Conservation (phyloP, 2,888 invertebrate genomes). For the Chrysolina oricalcia region DNA sequence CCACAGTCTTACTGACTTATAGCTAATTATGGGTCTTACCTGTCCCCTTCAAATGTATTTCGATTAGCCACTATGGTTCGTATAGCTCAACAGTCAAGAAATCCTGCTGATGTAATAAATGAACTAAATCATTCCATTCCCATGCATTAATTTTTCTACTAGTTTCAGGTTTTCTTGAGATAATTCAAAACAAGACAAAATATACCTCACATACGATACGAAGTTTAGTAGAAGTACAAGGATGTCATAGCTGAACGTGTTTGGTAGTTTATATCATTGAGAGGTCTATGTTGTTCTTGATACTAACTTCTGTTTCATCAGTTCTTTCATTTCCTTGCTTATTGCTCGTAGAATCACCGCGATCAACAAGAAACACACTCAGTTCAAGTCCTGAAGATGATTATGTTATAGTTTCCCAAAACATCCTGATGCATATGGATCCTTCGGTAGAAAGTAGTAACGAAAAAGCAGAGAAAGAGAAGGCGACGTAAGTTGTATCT, state of each 20-base stretch:
- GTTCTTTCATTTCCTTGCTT: constrained; percentile 45
- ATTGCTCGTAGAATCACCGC: constrained; percentile 68
- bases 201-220: constrained; percentile 12
- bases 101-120: not conserved
- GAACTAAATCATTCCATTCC: not conserved
- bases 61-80: no score
- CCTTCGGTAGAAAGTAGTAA: constrained; percentile 72
- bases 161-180: constrained; percentile 11
- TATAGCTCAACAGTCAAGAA: not conserved
- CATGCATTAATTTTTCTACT: not conserved
- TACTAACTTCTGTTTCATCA: constrained; percentile 45
- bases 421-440: constrained; percentile 75
- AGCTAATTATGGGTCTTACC: no score
- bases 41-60: no score
- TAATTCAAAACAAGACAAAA: not conserved
- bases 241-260: not conserved
- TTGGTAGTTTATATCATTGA: not conserved
- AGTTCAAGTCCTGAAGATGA: constrained; percentile 85
- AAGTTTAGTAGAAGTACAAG: not conserved
- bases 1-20: no score
- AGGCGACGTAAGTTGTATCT: constrained; percentile 47
- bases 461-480: constrained; percentile 59
- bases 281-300: constrained; percentile 7
- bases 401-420: constrained; percentile 86
- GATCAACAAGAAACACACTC: constrained; percentile 67